A percentile compares a stretch with the other conserved stretches of the same genome.
These are phyloP conservation scores for Frankliniella fusca DNA, from an alignment of 2,888 invertebrate genomes.

Conservation along the genomic window DNA sequence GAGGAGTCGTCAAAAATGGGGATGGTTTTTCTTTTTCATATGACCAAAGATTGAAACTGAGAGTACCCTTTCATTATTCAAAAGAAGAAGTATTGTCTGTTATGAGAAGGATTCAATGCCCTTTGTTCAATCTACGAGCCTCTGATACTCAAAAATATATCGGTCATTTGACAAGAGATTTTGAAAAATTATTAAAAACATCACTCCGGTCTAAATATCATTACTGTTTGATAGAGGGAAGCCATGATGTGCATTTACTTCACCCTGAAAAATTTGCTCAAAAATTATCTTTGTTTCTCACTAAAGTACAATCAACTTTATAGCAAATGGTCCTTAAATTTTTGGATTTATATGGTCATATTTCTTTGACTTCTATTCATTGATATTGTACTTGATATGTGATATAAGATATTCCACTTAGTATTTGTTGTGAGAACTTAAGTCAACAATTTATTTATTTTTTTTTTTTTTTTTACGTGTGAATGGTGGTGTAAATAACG, in stretches of 20 bases:
- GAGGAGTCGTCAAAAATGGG: slow-evolving; percentile 33
- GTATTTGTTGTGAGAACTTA: too few species aligned
- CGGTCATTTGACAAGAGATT: slow-evolving; percentile 28
- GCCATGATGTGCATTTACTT: slow-evolving; percentile 40
- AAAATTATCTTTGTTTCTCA: slow-evolving; percentile 37
- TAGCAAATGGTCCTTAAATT: neutral
- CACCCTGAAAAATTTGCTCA: slow-evolving; percentile 38
- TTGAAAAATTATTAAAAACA: slow-evolving; percentile 30
- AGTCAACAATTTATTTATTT: too few species aligned
- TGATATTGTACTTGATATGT: neutral
- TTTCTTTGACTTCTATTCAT: neutral
- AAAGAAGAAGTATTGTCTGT: slow-evolving; percentile 37
- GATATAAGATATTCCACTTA: neutral
- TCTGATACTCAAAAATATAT: slow-evolving; percentile 37
- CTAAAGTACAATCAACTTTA: neutral
- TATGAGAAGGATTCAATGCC: slow-evolving; percentile 39
- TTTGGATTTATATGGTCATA: neutral
- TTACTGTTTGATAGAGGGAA: slow-evolving; percentile 36
- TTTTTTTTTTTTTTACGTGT: too few species aligned
- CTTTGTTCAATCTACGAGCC: slow-evolving; percentile 40
- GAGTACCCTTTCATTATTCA: slow-evolving; percentile 35
- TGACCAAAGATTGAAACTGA: slow-evolving; percentile 43
- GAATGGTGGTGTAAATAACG: too few species aligned
- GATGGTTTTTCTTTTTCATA: slow-evolving; percentile 41
- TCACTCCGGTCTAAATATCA: slow-evolving; percentile 34